Conservation (phyloP, 37 sponge, comb jelly and placozoan species). For the Amphimedon queenslandica region DNA sequence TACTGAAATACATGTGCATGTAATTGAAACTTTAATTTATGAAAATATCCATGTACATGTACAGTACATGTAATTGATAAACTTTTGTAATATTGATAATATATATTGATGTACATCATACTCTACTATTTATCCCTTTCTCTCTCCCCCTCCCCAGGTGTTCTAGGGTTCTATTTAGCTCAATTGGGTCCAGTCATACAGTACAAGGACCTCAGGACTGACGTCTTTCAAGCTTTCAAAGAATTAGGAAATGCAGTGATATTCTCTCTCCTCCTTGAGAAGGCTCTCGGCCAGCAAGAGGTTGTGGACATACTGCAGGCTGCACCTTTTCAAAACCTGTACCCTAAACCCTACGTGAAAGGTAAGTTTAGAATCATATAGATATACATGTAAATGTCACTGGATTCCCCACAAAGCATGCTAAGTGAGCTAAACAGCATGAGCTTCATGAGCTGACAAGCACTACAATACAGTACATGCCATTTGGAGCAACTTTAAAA, state of each 20-base stretch:
- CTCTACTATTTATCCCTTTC: too few relatives aligned
- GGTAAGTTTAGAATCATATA: conserved; percentile 22
- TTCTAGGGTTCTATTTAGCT: conserved; percentile 91
- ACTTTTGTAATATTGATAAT: too few relatives aligned
- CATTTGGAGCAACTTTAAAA: too few relatives aligned
- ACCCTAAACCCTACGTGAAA: conserved; percentile 89
- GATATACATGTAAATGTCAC: not conserved
- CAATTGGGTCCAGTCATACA: conserved; percentile 85
- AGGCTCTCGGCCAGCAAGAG: conserved; percentile 95
- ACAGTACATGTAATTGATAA: too few relatives aligned
- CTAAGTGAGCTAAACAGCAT: too few relatives aligned
- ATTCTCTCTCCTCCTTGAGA: conserved; percentile 92
- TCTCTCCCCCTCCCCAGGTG: too few relatives aligned
- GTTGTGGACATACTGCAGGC: conserved; percentile 90
- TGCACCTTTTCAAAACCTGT: conserved; percentile 93
- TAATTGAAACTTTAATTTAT: too few relatives aligned
- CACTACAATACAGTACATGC: too few relatives aligned
- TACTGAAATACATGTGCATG: not conserved
- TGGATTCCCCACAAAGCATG: too few relatives aligned
- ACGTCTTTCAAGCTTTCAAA: conserved; percentile 95
- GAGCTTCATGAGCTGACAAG: too few relatives aligned
- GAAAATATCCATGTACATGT: too few relatives aligned
- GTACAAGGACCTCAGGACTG: conserved; percentile 87
- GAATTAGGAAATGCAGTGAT: conserved; percentile 94
- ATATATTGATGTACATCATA: too few relatives aligned